Evolutionary conservation across 2,797 vertebrate genomes (phyloP).

Genomic region (Huso huso): DNA sequence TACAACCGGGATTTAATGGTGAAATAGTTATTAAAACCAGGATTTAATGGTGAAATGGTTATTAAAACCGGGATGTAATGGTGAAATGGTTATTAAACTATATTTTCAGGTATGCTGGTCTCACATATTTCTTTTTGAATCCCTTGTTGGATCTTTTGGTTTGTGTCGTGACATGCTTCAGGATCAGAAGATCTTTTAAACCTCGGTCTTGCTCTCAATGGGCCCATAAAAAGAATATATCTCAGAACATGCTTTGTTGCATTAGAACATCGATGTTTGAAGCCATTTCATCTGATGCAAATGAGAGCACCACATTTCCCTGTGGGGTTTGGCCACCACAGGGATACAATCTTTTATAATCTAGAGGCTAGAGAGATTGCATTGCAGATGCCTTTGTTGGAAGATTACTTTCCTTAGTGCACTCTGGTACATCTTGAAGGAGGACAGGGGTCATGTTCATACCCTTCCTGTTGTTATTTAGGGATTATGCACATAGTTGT

Average conservation of each 20-base stretch:
- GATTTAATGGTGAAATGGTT: too few species aligned
- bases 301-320: slow-evolving; percentile 36
- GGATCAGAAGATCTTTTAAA: slow-evolving; percentile 51
- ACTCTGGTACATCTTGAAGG: slow-evolving; percentile 23
- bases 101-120: too few species aligned
- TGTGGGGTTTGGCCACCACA: slow-evolving; percentile 31
- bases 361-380: slow-evolving; percentile 23
- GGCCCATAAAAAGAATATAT: slow-evolving; percentile 6
- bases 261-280: slow-evolving; percentile 28
- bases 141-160: slow-evolving; percentile 47
- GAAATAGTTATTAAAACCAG: too few species aligned
- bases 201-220: slow-evolving; percentile 32
- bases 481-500: slow-evolving; percentile 63
- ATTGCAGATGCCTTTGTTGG: slow-evolving; percentile 36
- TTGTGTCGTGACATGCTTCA: slow-evolving; percentile 46
- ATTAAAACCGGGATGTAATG: too few species aligned
- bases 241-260: slow-evolving; percentile 29
- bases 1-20: too few species aligned
- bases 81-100: too few species aligned
- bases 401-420: slow-evolving; percentile 37
- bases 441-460: slow-evolving; percentile 52
- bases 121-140: slow-evolving; percentile 10
- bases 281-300: slow-evolving; percentile 36
- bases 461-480: slow-evolving; percentile 42
- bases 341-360: slow-evolving; percentile 34